Base-by-base conservation (phyloP, 2,888 invertebrate genomes). In the Ceriagrion tenellum region DNA sequence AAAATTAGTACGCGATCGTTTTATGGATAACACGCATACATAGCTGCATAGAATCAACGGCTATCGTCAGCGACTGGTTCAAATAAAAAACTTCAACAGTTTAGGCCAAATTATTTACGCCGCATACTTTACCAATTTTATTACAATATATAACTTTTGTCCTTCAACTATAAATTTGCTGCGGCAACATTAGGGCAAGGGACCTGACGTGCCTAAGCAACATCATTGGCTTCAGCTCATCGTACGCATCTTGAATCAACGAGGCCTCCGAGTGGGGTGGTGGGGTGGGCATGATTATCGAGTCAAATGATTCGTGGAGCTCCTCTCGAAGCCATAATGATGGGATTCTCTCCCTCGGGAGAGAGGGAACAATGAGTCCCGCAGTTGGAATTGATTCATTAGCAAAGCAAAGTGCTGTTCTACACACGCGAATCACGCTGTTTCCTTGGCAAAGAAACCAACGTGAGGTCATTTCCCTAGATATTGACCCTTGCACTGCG, bases 301-400 rank as follows among this genome's bases (percentile, higher is more conserved):
- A 69, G 69, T n/a, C n/a, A 13, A 69, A 10, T 69, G 69, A n/a
- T 69, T 81, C 81, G 13, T 4, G 35, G 81, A 81, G 81, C 35
- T 81, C 81, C 35, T 35, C 81, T 35, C 16, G 30, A 35, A 23
- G 13, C 30, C 81, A 35, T 81, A 35, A 81, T 35, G 30, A 81
- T 81, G 30, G 81, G n/a, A 81, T 81, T 81, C 81, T 81, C 81
- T 18, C 3, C 13, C 35, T 35, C 35, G 13, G 26, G 69, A 69
- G 69, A n/a, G 69, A 26, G 69, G 18, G 16, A 81, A 3, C 35
- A 81, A 81, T 35, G 81, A 81, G 35, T 18, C 81, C 35, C 10
- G 81, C 30, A 81, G 35, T 81, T 81, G 35, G 81, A 81, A 81
- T 81, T 12, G 81, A 81, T 81, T 81, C 81, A 81, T 81, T 81